Conservation (phyloP, 2,797 vertebrate species). For the Mus minutoides region DNA sequence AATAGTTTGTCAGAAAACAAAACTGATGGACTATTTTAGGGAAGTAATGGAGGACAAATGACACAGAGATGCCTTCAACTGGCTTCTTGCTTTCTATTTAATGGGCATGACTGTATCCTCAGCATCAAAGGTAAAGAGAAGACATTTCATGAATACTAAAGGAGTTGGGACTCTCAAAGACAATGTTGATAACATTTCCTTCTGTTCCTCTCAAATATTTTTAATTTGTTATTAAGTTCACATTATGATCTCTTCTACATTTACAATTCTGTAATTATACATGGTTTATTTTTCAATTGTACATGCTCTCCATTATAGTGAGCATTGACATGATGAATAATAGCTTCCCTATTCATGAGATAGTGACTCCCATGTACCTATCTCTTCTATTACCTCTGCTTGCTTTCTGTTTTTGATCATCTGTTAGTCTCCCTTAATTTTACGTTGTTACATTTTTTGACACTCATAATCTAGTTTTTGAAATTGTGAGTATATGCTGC, state of each 20-base stretch:
- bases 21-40: not conserved
- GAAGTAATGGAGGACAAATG: not conserved
- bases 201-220: slow-evolving; percentile 38
- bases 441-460: not conserved
- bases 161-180: not conserved
- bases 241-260: not conserved
- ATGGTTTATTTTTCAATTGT: not conserved
- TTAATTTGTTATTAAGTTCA: slow-evolving; percentile 1
- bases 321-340: not conserved
- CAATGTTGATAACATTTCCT: not conserved
- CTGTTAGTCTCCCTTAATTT: not conserved
- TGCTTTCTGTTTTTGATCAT: not conserved
- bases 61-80: not conserved
- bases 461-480: slow-evolving; percentile 1
- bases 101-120: not conserved
- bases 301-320: not conserved
- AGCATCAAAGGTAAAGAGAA: not conserved
- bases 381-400: not conserved
- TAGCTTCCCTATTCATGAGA: not conserved
- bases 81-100: not conserved
- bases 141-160: not conserved
- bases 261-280: not conserved
- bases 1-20: not conserved
- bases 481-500: not conserved
- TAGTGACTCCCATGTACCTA: not conserved